Percentiles rank a stretch among this genome's conserved stretches.
These are phyloP conservation scores for Cryptophagus acutangulus DNA, from an alignment of 2,888 invertebrate genomes.

Conservation along the genomic window DNA sequence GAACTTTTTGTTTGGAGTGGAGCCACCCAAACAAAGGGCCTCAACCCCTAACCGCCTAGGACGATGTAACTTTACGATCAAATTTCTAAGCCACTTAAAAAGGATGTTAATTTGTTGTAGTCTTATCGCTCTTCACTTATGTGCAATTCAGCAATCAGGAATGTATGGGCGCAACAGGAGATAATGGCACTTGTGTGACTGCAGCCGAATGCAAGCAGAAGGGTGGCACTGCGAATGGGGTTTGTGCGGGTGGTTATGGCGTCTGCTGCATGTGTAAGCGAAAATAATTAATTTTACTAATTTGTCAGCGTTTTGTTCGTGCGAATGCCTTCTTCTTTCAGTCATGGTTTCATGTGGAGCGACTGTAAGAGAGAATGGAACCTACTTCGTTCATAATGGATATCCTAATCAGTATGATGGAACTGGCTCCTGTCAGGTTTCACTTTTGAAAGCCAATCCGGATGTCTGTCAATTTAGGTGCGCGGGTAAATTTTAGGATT, in stretches of 20 bases:
- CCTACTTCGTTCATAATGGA: conserved; percentile 80
- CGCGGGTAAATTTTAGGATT: conserved; percentile 15
- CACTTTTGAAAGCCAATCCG: conserved; percentile 68
- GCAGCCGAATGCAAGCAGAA: conserved; percentile 64
- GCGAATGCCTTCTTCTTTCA: conserved; percentile 38
- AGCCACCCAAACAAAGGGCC: no score
- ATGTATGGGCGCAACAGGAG: conserved; percentile 70
- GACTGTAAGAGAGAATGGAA: conserved; percentile 72
- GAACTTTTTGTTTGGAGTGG: no score
- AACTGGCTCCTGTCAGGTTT: conserved; percentile 80
- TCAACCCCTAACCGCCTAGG: no score
- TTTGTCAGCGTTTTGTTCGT: neutral
- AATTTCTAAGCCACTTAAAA: no score
- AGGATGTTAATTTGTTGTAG: no score
- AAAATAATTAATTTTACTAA: conserved; percentile 1
- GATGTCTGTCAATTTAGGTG: conserved; percentile 82
- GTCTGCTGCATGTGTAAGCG: conserved; percentile 71
- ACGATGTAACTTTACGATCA: no score
- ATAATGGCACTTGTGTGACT: conserved; percentile 77
- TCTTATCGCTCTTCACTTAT: conserved; percentile 74
- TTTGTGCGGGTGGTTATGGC: conserved; percentile 75
- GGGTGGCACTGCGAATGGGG: conserved; percentile 70
- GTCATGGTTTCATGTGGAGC: conserved; percentile 78
- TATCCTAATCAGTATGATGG: conserved; percentile 74
- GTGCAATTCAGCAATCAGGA: conserved; percentile 73